phyloP scores from a whole-genome alignment of 2,888 invertebrate genomes.

The Gymnoscelis rufifasciata region DNA sequence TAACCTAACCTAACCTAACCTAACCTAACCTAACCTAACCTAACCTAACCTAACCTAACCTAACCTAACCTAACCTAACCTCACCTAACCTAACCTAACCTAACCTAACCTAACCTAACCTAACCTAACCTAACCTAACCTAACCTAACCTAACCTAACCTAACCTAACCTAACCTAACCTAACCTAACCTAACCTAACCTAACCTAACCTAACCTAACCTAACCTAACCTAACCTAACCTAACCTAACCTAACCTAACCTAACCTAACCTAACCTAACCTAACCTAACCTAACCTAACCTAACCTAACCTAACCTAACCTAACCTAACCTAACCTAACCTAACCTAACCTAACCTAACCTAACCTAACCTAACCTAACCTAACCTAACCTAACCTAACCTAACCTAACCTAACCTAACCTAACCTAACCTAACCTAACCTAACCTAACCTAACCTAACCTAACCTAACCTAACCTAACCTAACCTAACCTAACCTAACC shows the following conservation, averaged over 20 bases:
- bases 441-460: slow-evolving; percentile 21
- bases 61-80: slow-evolving; percentile 32
- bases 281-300: background rate
- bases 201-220: slow-evolving; percentile 31
- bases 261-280: slow-evolving; percentile 30
- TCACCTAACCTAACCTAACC: slow-evolving; percentile 32
- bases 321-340: slow-evolving; percentile 29
- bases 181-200: slow-evolving; percentile 29
- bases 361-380: slow-evolving; percentile 24
- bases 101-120: slow-evolving; percentile 31
- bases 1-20: slow-evolving; percentile 29
- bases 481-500: slow-evolving; percentile 24
- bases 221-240: slow-evolving; percentile 31
- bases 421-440: slow-evolving; percentile 26
- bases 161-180: slow-evolving; percentile 29
- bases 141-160: slow-evolving; percentile 28
- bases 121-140: slow-evolving; percentile 29
- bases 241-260: slow-evolving; percentile 31
- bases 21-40: slow-evolving; percentile 32
- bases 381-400: slow-evolving; percentile 26
- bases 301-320: slow-evolving; percentile 30
- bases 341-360: slow-evolving; percentile 16
- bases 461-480: slow-evolving; percentile 21
- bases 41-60: slow-evolving; percentile 31
- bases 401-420: slow-evolving; percentile 25